Conservation (phyloP, 2,888 invertebrate species). For the Selenia dentaria region DNA sequence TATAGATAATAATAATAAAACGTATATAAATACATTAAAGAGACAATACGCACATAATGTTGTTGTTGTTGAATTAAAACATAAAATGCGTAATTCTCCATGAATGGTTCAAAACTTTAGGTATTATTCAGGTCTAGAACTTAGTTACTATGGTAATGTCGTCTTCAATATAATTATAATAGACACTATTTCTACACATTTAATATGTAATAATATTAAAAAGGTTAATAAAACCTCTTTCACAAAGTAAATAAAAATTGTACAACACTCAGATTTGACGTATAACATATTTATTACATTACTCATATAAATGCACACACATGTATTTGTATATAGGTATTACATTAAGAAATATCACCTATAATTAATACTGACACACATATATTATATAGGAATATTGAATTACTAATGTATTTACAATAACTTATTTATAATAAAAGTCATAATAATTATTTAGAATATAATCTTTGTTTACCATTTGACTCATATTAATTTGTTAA, state of each 20-base stretch:
- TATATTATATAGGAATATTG: constrained; percentile 61
- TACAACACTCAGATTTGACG: constrained; percentile 66
- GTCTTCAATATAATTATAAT: constrained; percentile 50
- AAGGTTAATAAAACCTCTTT: constrained; percentile 70
- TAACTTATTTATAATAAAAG: constrained; percentile 50
- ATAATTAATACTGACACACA: constrained; percentile 57
- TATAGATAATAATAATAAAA: too few species aligned
- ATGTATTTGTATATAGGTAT: constrained; percentile 56
- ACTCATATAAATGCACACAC: constrained; percentile 46
- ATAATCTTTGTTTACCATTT: constrained; percentile 57
- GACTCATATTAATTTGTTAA: constrained; percentile 45
- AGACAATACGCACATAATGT: too few species aligned
- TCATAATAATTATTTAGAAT: constrained; percentile 68
- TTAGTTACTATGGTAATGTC: constrained; percentile 43
- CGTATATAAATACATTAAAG: too few species aligned
- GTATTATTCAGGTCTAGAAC: constrained; percentile 53
- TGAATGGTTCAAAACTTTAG: constrained; percentile 59
- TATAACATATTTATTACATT: constrained; percentile 42
- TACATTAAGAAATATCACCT: constrained; percentile 49
- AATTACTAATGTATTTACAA: constrained; percentile 69
- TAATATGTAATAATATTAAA: constrained; percentile 46
- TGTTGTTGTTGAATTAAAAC: too few species aligned
- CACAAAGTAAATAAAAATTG: constrained; percentile 72
- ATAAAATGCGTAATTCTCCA: constrained; percentile 63
- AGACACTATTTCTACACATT: constrained; percentile 62